Percentiles rank a stretch among this genome's conserved stretches.
These are phyloP conservation scores for Cheilosia variabilis DNA, from an alignment of 2,888 invertebrate species.

Conservation along the genomic window DNA sequence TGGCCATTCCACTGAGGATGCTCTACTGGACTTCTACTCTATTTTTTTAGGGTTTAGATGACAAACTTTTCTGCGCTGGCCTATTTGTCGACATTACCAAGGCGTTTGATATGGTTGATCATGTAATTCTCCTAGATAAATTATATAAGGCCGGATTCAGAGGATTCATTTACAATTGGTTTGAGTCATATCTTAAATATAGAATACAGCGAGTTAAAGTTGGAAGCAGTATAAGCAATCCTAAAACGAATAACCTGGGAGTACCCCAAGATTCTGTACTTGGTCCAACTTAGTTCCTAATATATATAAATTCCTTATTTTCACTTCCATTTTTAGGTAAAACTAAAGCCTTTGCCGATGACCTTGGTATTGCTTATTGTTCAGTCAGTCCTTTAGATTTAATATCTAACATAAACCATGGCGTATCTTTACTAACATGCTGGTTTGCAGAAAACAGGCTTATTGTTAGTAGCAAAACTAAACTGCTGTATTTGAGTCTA, in stretches of 20 bases:
- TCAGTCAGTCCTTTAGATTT: slow-evolving; percentile 4
- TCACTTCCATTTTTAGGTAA: slow-evolving; percentile 4
- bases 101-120: slow-evolving; percentile 17
- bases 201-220: slow-evolving; percentile 6
- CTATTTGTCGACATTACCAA: neutral
- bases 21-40: slow-evolving; percentile 21
- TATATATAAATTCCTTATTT: slow-evolving; percentile 14
- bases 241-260: slow-evolving; percentile 5
- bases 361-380: neutral
- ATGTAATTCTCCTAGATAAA: slow-evolving; percentile 20
- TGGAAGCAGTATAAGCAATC: slow-evolving; percentile 7
- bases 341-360: neutral
- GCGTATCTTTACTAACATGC: slow-evolving; percentile 6
- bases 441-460: neutral
- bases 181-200: slow-evolving; percentile 29
- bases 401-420: slow-evolving; percentile 16
- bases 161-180: slow-evolving; percentile 21
- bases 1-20: slow-evolving; percentile 17
- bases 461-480: no score
- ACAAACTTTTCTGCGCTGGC: no score
- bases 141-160: slow-evolving; percentile 3
- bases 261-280: slow-evolving; percentile 5
- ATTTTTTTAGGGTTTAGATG: slow-evolving; percentile 24
- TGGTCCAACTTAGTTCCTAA: slow-evolving; percentile 9
- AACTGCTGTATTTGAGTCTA: slow-evolving; percentile 2